Conservation (phyloP, 2,888 invertebrate species). For the Crossocerus cetratus region DNA sequence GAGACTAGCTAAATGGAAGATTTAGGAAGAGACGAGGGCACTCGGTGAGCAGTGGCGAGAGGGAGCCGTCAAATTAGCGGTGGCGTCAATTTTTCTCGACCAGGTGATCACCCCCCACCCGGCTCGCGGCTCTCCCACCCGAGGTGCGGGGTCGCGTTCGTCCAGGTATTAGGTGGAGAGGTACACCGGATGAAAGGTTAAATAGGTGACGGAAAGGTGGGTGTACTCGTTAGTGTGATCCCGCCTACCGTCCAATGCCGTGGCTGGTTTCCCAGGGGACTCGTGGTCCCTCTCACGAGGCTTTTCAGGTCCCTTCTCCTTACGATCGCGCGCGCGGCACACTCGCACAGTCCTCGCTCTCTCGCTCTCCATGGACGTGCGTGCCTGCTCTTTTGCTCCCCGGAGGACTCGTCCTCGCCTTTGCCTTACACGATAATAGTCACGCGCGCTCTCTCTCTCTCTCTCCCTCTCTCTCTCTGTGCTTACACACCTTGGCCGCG, state of each 20-base stretch:
- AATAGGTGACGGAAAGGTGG: conserved; percentile 67
- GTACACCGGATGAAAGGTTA: conserved; percentile 54
- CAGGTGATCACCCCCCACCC: conserved; percentile 10
- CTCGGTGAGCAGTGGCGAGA: no score
- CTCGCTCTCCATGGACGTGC: no score
- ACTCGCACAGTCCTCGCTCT: not conserved
- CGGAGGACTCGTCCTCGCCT: conserved; percentile 49
- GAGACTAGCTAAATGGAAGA: no score
- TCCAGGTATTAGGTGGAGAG: conserved; percentile 37
- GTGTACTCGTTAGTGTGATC: conserved; percentile 69
- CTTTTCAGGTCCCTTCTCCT: conserved; percentile 71
- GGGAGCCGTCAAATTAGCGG: no score
- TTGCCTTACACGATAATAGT: conserved; percentile 66
- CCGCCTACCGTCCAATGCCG: conserved; percentile 77
- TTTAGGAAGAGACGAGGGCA: no score
- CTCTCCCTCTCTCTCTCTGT: not conserved
- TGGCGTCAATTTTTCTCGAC: not conserved
- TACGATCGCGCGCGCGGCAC: conserved; percentile 33
- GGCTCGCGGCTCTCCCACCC: not conserved
- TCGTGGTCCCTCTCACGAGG: conserved; percentile 63
- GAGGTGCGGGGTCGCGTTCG: conserved; percentile 6
- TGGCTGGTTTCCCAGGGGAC: conserved; percentile 73
- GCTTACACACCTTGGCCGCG: no score
- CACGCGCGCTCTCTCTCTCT: conserved; percentile 23
- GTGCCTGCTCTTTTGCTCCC: conserved; percentile 39